Evolutionary conservation across 1,140 invertebrate genomes (phyloP).

Genomic region (Aphelenchoides besseyi): DNA sequence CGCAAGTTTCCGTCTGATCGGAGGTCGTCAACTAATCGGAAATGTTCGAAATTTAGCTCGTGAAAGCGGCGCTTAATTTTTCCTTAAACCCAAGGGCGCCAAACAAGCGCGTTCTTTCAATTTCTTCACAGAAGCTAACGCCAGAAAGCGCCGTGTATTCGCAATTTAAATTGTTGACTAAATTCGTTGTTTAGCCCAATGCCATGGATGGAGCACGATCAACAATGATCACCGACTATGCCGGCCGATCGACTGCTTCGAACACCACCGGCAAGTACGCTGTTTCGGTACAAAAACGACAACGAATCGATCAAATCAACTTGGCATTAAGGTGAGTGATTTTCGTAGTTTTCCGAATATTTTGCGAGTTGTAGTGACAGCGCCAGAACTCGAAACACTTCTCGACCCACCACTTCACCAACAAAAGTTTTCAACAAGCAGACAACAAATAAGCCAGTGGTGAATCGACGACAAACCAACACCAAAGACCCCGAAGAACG

Average conservation of each 20-base stretch:
- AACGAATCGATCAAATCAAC: slow-evolving; percentile 2
- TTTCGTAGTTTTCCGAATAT: not conserved
- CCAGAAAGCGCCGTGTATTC: no score
- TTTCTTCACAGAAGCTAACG: no score
- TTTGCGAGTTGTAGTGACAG: not conserved
- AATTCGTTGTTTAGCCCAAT: slow-evolving; percentile 1
- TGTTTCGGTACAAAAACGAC: slow-evolving; percentile 4
- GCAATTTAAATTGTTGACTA: no score
- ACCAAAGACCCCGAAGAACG: slow-evolving; percentile 15
- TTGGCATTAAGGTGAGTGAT: slow-evolving; percentile 6
- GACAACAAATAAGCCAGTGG: not conserved
- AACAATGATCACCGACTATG: slow-evolving; percentile 17
- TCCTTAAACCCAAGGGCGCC: no score
- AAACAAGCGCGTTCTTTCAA: no score
- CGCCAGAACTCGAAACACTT: not conserved
- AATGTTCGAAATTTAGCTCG: no score
- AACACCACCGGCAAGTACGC: not conserved
- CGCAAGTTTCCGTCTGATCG: no score
- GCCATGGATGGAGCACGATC: slow-evolving; percentile 20
- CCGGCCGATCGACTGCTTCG: slow-evolving; percentile 10
- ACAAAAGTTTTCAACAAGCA: slow-evolving; percentile 12
- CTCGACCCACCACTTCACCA: not conserved
- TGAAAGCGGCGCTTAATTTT: no score
- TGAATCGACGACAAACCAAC: not conserved
- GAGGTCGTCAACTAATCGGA: no score